Base-by-base conservation (phyloP, 2,888 invertebrate genomes). In the Anorthoa munda region DNA sequence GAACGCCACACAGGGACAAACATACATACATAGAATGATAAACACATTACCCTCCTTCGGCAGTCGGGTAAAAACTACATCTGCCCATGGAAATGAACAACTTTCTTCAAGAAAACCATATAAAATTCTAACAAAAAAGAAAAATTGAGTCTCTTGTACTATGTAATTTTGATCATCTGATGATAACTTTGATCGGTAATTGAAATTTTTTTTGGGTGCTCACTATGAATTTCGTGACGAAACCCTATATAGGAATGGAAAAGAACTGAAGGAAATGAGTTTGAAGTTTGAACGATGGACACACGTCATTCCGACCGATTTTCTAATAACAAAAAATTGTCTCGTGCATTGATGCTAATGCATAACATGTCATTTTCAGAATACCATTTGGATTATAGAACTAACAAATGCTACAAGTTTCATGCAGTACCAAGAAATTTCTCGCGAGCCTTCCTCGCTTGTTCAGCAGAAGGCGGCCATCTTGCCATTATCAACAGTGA, bases 321-420 rank as follows among this genome's bases (percentile, higher is more conserved):
- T 58, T 58, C 12, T 0, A 58, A 58, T 18, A 26, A 1, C 11
- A 53, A 1, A 21, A 53, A 4, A 12, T 12, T 21, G 21, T 21
- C 53, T 21, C 13, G 13, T 53, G 53, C 21, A 53, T 2, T 13
- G 13, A 21, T 15, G 55, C 13, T 23, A 23, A 53, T 31, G 31
- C 18, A 12, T n/a, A 31, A 39, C 31, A 58, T n/a, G 12, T 13
- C 13, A 4, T 39, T 58, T 58, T n/a, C 58, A 58, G 58, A 58
- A n/a, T 58, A 58, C n/a, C 12, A 4, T 31, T 58, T 58, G 13
- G 31, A 58, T 58, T 39, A n/a, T 39, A 58, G 58, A 12, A 58
- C 58, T 39, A 58, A 58, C n/a, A 58, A 58, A 39, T 58, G 58
- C 58, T 58, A 58, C 58, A 58, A 58, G 58, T 58, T 58, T 39